Conservation (phyloP, 2,113 vertebrate species). For the Gulo gulo region DNA sequence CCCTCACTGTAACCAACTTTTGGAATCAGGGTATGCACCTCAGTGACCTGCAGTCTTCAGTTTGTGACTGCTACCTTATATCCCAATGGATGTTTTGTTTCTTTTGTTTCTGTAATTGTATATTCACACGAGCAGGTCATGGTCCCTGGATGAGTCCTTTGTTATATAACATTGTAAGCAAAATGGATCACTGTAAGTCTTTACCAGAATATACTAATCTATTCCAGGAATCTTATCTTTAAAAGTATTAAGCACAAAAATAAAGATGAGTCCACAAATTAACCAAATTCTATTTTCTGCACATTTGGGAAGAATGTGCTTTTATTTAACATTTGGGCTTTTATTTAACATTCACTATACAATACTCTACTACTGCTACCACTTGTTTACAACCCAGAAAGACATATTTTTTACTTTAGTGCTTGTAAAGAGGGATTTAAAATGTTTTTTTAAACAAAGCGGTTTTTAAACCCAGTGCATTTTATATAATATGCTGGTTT, state of each 20-base stretch:
- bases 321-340: slow-evolving; percentile 74
- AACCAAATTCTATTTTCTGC: slow-evolving; percentile 81
- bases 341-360: slow-evolving; percentile 78
- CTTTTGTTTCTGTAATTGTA: slow-evolving; percentile 56
- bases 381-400: slow-evolving; percentile 77
- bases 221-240: slow-evolving; percentile 70
- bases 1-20: slow-evolving; percentile 74
- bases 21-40: slow-evolving; percentile 76
- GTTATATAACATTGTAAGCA: slow-evolving; percentile 77
- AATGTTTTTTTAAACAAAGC: slow-evolving; percentile 72
- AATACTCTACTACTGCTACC: slow-evolving; percentile 77
- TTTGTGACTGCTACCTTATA: slow-evolving; percentile 55
- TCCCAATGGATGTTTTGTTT: slow-evolving; percentile 41
- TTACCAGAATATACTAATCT: slow-evolving; percentile 73
- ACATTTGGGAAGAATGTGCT: slow-evolving; percentile 80
- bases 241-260: slow-evolving; percentile 70
- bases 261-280: slow-evolving; percentile 80
- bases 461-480: not conserved
- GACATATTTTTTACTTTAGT: slow-evolving; percentile 75
- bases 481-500: slow-evolving; percentile 5
- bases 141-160: slow-evolving; percentile 82
- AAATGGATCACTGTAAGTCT: slow-evolving; percentile 72
- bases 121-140: slow-evolving; percentile 77
- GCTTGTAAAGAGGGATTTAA: slow-evolving; percentile 78
- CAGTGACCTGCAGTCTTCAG: slow-evolving; percentile 64